Evolutionary conservation across 1,140 invertebrate species (phyloP).

Genomic region (Sycophaga agraensis): DNA sequence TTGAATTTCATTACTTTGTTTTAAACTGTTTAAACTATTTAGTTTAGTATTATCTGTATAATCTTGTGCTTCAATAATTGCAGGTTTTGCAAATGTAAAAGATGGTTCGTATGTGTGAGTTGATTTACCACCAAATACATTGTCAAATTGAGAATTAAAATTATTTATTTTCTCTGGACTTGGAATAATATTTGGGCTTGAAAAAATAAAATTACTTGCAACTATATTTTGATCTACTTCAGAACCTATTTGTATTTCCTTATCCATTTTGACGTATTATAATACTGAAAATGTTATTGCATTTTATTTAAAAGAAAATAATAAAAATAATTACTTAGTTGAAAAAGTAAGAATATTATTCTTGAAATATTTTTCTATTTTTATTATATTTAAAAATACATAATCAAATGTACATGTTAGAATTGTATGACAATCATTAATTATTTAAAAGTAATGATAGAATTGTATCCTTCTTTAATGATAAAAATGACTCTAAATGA

Average conservation of each 20-base stretch:
- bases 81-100: slow-evolving; percentile 38
- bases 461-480: too few species aligned
- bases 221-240: slow-evolving; percentile 3
- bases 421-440: too few species aligned
- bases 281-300: not conserved
- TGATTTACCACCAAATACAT: slow-evolving; percentile 20
- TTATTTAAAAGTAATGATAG: too few species aligned
- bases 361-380: too few species aligned
- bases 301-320: too few species aligned
- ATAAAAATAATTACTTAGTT: too few species aligned
- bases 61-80: slow-evolving; percentile 8
- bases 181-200: slow-evolving; percentile 35
- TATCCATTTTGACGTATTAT: slow-evolving; percentile 18
- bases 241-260: slow-evolving; percentile 18
- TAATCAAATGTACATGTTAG: too few species aligned
- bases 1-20: not conserved
- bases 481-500: too few species aligned
- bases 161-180: slow-evolving; percentile 29
- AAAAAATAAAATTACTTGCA: slow-evolving; percentile 39
- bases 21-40: slow-evolving; percentile 24
- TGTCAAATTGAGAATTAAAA: slow-evolving; percentile 23
- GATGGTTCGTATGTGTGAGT: slow-evolving; percentile 21
- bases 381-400: too few species aligned
- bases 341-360: too few species aligned
- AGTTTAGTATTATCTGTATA: not conserved